Conservation (phyloP, 2,113 vertebrate genomes). For the Thomomys bottae region DNA sequence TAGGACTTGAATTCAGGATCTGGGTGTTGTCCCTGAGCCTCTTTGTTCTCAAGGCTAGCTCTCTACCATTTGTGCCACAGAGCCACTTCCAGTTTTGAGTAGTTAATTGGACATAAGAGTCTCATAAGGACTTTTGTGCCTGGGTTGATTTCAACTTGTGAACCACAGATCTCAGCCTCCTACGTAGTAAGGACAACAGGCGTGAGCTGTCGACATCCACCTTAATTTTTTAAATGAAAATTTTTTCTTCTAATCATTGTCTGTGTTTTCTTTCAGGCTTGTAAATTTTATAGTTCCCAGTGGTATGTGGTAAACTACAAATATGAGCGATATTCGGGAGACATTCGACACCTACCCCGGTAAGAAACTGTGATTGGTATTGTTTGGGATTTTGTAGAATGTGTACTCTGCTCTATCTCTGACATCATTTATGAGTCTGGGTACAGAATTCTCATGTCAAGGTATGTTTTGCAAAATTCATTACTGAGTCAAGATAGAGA, state of each 20-base stretch:
- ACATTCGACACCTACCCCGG: conserved; percentile 94
- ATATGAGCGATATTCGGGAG: conserved; percentile 95
- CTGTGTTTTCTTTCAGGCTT: conserved; percentile 88
- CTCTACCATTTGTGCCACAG: too few relatives aligned
- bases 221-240: not conserved
- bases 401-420: not conserved
- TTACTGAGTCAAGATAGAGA: not conserved
- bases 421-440: not conserved
- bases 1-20: too few relatives aligned
- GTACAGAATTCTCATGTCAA: not conserved
- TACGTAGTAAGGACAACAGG: too few relatives aligned
- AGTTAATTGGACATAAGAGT: too few relatives aligned
- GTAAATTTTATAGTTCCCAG: conserved; percentile 96
- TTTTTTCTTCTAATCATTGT: not conserved
- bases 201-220: too few relatives aligned
- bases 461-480: not conserved
- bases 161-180: too few relatives aligned
- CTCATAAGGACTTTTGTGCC: too few relatives aligned
- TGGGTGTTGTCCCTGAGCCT: too few relatives aligned
- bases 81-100: too few relatives aligned
- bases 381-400: not conserved
- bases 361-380: conserved; percentile 80
- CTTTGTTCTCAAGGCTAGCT: too few relatives aligned
- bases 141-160: too few relatives aligned
- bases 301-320: conserved; percentile 95